These are phyloP conservation scores for Dicycla oo DNA, from an alignment of 2,888 invertebrate genomes.

Conservation along the genomic window DNA sequence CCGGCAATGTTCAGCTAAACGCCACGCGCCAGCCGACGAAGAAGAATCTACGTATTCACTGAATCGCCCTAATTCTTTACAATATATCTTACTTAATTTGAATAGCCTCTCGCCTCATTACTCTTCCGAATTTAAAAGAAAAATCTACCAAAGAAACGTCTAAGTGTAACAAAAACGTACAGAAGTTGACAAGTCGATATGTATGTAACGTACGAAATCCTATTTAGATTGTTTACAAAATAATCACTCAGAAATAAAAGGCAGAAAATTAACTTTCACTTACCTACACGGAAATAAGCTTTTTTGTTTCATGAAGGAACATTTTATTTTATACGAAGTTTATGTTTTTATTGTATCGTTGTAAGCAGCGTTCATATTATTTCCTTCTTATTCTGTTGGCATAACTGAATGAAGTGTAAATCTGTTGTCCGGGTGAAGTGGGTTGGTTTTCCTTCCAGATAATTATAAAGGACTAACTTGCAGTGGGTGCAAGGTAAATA, in stretches of 20 bases:
- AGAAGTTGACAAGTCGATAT: conserved; percentile 35
- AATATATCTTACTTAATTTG: conserved; percentile 61
- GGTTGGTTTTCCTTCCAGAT: not conserved
- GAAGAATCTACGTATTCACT: conserved; percentile 52
- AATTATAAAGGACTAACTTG: not conserved
- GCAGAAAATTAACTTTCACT: conserved; percentile 30
- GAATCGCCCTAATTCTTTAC: conserved; percentile 50
- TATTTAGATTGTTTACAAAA: conserved; percentile 32
- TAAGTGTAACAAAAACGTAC: conserved; percentile 12
- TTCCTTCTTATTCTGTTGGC: conserved; percentile 18
- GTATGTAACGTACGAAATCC: conserved; percentile 25
- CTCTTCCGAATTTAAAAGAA: conserved; percentile 53
- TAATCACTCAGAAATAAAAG: conserved; percentile 32
- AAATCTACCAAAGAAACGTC: conserved; percentile 33
- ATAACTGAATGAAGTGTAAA: conserved; percentile 19
- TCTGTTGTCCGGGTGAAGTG: not conserved
- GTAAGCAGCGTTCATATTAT: conserved; percentile 1
- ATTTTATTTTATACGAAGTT: conserved; percentile 1
- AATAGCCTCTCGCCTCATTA: conserved; percentile 54
- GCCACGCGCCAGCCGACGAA: conserved; percentile 9
- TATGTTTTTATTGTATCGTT: conserved; percentile 16
- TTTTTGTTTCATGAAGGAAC: conserved; percentile 4
- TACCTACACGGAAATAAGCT: conserved; percentile 21
- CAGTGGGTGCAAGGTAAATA: not conserved
- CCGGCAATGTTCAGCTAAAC: conserved; percentile 8